Conservation (phyloP, 92 coral and sea anemone genomes). For the Parazoanthus swiftii region DNA sequence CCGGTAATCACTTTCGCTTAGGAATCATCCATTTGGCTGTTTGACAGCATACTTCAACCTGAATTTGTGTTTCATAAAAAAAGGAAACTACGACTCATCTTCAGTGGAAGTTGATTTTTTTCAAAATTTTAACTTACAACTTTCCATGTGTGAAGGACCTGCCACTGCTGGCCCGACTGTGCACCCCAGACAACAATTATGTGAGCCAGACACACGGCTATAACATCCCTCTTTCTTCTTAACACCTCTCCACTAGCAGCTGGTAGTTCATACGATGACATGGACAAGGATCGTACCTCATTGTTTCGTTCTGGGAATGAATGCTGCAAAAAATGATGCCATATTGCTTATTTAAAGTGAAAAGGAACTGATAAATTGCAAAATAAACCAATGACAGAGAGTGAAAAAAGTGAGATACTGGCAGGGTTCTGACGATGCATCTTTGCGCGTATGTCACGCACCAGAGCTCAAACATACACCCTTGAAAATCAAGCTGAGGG, state of each 20-base stretch:
- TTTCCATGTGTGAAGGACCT: conserved; percentile 69
- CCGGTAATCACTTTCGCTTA: too few species aligned
- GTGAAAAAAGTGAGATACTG: too few species aligned
- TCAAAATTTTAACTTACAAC: conserved; percentile 47
- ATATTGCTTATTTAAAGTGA: too few species aligned
- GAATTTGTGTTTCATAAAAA: too few species aligned
- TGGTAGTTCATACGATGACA: conserved; percentile 62
- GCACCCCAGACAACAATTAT: conserved; percentile 68
- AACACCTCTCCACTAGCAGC: conserved; percentile 16
- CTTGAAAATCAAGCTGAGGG: too few species aligned
- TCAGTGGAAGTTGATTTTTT: neutral
- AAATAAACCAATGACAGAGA: too few species aligned
- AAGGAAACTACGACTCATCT: neutral
- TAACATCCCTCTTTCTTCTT: conserved; percentile 59
- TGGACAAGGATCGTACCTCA: conserved; percentile 60
- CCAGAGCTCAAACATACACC: too few species aligned
- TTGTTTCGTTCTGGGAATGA: conserved; percentile 42
- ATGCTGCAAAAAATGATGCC: conserved; percentile 53
- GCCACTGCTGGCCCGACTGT: conserved; percentile 62
- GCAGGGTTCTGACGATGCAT: too few species aligned
- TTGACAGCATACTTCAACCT: too few species aligned
- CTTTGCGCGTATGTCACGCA: too few species aligned
- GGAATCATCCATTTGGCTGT: too few species aligned
- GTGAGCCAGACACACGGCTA: conserved; percentile 77
- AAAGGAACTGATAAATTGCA: too few species aligned